Evolutionary conservation across 2,113 vertebrate genomes (phyloP).

Genomic region (Caranx ignobilis): DNA sequence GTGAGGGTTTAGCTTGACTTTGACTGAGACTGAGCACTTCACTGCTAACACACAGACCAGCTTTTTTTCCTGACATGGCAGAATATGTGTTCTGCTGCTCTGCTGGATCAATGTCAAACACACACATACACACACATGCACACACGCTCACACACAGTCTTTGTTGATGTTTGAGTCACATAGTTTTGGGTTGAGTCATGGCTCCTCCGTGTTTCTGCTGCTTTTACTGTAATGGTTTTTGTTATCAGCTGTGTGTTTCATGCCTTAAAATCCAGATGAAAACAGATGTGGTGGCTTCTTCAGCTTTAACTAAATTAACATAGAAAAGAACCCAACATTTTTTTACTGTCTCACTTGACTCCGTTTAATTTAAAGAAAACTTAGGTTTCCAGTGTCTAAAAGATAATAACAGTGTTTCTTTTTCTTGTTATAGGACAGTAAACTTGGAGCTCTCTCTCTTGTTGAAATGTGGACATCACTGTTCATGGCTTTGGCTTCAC

Average conservation of each 20-base stretch:
- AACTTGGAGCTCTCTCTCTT: neutral
- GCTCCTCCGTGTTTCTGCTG: constrained; percentile 6
- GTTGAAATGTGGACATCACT: constrained; percentile 17
- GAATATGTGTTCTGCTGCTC: constrained; percentile 38
- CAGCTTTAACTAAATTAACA: neutral
- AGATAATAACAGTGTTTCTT: neutral
- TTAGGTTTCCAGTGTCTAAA: neutral
- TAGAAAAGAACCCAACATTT: neutral
- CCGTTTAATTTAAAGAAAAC: neutral
- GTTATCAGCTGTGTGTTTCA: neutral
- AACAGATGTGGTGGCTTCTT: neutral
- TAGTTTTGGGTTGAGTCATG: constrained; percentile 42
- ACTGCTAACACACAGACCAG: constrained; percentile 19
- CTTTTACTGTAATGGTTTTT: constrained; percentile 3
- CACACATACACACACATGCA: neutral
- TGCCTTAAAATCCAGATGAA: neutral
- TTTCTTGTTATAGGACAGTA: neutral
- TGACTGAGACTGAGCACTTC: neutral
- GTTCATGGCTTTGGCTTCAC: constrained; percentile 34
- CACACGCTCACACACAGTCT: neutral
- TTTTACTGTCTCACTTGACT: neutral
- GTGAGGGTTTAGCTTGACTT: neutral
- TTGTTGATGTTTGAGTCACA: constrained; percentile 33
- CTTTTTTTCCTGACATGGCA: constrained; percentile 62
- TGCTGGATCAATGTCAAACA: constrained; percentile 48